Base-by-base conservation (phyloP, 2,888 invertebrate genomes). In the Hypena proboscidalis region DNA sequence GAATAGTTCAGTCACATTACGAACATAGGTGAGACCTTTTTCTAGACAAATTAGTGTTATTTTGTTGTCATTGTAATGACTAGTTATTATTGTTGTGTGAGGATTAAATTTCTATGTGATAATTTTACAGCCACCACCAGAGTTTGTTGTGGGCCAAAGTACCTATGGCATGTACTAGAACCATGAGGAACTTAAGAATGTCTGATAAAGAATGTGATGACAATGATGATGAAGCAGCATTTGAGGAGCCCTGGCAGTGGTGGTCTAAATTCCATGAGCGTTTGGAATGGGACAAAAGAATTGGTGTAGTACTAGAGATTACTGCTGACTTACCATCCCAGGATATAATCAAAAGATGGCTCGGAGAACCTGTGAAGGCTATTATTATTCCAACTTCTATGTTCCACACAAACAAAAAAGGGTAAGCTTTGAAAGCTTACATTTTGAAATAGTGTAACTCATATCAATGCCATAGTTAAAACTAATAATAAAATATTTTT, bases 341-440 rank as follows among this genome's bases (percentile, higher is more conserved):
- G 31, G 92, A 93, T 14, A 92, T 94, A 34, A 73, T 97, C 5
- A 92, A 95, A 13, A 93, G 99, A 46, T 99, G 99, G 99, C 85
- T 97, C 15, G 98, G 98, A 1, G 99, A 99, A 85, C 98, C 98
- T 4, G 93, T 99, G 1, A 96, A 95, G 77, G 95, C 96, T 47
- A 87, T 98, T 22, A 91, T 97, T 30, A 78, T 99, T 32, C 95
- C 97, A 2, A 97, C 98, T 8, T 92, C 93, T 23, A 87, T 97
- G 42, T 99, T 99, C 82, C 92, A 97, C 22, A 94, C 94, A n/a
- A 99, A 99, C 85, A 95, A 94, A 62, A 95, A 95, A 78, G 97
- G 97, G 98, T 99, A 27, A 87, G 97, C 8, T 31, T 5, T 6
- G 4, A 14, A n/a, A n/a, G n/a, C n/a, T n/a, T n/a, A n/a, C 4